These are phyloP conservation scores for Pampus argenteus DNA, from an alignment of 2,797 vertebrate genomes.

Conservation along the genomic window DNA sequence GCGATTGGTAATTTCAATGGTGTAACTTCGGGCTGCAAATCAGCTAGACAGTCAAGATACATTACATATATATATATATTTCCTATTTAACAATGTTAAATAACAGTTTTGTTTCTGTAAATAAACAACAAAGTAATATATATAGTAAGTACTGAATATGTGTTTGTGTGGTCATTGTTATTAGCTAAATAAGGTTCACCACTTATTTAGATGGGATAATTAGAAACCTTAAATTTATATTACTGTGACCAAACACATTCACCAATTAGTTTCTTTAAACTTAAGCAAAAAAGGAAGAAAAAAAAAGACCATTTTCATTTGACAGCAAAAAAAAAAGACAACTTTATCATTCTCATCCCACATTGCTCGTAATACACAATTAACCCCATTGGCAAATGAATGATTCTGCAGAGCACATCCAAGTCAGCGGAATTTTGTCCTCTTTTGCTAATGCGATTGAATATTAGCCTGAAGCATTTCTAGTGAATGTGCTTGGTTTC, in stretches of 20 bases:
- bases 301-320: conserved; percentile 22
- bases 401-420: conserved; percentile 28
- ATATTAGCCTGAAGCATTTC: conserved; percentile 62
- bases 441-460: conserved; percentile 56
- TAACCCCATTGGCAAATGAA: conserved; percentile 65
- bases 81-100: background rate
- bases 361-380: conserved; percentile 63
- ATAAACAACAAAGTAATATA: background rate
- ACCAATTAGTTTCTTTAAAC: conserved; percentile 7
- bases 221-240: background rate
- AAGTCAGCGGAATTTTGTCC: conserved; percentile 55
- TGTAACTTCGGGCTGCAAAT: background rate
- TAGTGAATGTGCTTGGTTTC: conserved; percentile 56
- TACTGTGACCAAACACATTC: background rate
- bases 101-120: background rate
- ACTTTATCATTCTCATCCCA: conserved; percentile 47
- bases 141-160: background rate
- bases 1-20: background rate
- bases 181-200: background rate
- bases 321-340: conserved; percentile 16
- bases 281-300: background rate
- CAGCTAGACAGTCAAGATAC: background rate
- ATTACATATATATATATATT: background rate
- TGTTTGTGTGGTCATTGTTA: background rate
- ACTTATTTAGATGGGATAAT: background rate